Conservation (phyloP, 1,140 invertebrate genomes). For the Monochamus saltuarius region DNA sequence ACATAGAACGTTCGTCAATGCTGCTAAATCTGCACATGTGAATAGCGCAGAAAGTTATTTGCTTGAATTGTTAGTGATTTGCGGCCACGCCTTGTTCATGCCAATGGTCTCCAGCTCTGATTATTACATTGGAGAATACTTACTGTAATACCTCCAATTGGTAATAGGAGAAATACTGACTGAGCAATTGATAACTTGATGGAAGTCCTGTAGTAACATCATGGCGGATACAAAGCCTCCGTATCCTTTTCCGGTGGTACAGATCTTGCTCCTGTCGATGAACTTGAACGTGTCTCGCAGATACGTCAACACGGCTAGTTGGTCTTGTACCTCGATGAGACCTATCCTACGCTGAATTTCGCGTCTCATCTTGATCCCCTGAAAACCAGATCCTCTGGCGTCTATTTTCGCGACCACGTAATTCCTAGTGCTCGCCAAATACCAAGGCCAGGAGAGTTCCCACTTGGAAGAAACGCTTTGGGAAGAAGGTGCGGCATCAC, state of each 20-base stretch:
- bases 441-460: constrained; percentile 74
- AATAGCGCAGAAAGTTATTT: too few relatives aligned
- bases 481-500: constrained; percentile 72
- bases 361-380: constrained; percentile 72
- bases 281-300: constrained; percentile 71
- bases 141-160: constrained; percentile 78
- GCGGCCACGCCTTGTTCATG: too few relatives aligned
- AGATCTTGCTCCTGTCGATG: constrained; percentile 71
- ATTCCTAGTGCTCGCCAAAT: constrained; percentile 71
- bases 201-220: constrained; percentile 70
- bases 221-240: constrained; percentile 72
- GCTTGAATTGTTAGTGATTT: too few relatives aligned
- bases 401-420: constrained; percentile 80
- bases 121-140: constrained; percentile 50
- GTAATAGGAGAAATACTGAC: constrained; percentile 80
- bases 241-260: constrained; percentile 72
- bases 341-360: constrained; percentile 67
- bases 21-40: too few relatives aligned
- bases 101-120: too few relatives aligned
- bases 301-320: constrained; percentile 79
- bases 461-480: constrained; percentile 76
- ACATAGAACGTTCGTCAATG: too few relatives aligned
- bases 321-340: constrained; percentile 76
- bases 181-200: constrained; percentile 74
- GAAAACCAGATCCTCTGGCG: constrained; percentile 73